Percentiles rank a stretch among this genome's conserved stretches.
phyloP scores from a whole-genome alignment of 2,888 invertebrate genomes.

The Eurytoma adleriae region DNA sequence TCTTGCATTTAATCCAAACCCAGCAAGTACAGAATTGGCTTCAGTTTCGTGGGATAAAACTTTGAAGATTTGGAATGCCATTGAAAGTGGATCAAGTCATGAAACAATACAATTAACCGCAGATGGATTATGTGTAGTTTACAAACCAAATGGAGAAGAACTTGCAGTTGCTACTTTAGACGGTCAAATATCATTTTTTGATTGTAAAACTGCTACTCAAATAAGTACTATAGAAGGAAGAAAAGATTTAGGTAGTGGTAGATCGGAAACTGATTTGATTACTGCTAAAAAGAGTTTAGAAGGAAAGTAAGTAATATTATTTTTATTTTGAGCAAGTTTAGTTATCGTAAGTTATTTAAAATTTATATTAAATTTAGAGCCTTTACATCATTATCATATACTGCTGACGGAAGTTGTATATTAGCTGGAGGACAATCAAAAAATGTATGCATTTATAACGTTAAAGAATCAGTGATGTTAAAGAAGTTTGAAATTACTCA shows the following conservation, averaged over 20 bases:
- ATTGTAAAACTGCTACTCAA: constrained; percentile 84
- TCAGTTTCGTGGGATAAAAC: constrained; percentile 98
- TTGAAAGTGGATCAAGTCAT: constrained; percentile 87
- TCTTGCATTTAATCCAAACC: constrained; percentile 86
- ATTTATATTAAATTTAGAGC: constrained; percentile 80
- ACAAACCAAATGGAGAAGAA: constrained; percentile 94
- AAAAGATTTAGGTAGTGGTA: constrained; percentile 91
- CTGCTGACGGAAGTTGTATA: constrained; percentile 93
- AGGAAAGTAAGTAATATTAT: constrained; percentile 83
- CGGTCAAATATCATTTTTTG: constrained; percentile 89
- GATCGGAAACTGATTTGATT: constrained; percentile 89
- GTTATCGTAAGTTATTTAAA: constrained; percentile 18
- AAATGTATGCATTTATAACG: constrained; percentile 95
- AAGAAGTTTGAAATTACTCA: constrained; percentile 96
- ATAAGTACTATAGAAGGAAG: constrained; percentile 90
- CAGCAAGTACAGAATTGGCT: constrained; percentile 85
- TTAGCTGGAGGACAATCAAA: constrained; percentile 96
- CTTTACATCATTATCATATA: constrained; percentile 94
- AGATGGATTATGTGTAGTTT: constrained; percentile 90
- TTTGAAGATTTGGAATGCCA: constrained; percentile 92
- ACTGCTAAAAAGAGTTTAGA: constrained; percentile 90
- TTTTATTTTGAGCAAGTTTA: constrained; percentile 10
- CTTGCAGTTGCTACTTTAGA: constrained; percentile 95
- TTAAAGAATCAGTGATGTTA: constrained; percentile 87
- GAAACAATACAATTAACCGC: constrained; percentile 88